phyloP scores from a whole-genome alignment of 2,113 vertebrate genomes.

The Tachycineta bicolor region DNA sequence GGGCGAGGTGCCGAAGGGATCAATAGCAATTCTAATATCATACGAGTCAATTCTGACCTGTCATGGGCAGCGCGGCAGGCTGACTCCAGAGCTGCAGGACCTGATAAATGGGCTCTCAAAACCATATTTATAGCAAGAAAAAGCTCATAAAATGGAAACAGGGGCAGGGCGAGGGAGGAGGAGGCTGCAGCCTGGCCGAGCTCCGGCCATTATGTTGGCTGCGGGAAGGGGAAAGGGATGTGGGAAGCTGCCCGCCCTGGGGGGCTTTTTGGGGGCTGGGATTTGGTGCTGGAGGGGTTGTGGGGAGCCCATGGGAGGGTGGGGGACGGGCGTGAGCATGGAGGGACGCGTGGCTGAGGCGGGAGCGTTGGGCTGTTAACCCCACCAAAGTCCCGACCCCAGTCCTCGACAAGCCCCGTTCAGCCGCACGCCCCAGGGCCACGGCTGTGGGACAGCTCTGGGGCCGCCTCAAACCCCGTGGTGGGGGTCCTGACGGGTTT shows the following conservation, averaged over 20 bases:
- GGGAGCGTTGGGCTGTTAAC: background rate
- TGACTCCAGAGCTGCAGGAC: slow-evolving; percentile 55
- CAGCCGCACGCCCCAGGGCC: fast-evolving
- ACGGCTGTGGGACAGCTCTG: background rate
- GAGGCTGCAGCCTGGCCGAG: background rate
- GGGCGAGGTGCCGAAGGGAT: slow-evolving; percentile 67
- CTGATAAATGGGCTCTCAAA: slow-evolving; percentile 71
- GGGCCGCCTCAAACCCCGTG: fast-evolving
- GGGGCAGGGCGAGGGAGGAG: background rate
- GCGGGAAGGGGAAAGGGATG: background rate
- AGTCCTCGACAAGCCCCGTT: background rate
- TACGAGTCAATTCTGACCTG: slow-evolving; percentile 72
- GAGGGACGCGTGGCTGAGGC: fast-evolving
- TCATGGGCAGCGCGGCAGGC: slow-evolving; percentile 54
- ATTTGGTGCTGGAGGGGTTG: background rate
- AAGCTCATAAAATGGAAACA: slow-evolving; percentile 60
- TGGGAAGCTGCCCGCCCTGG: background rate
- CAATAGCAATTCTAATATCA: slow-evolving; percentile 74
- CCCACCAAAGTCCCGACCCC: background rate
- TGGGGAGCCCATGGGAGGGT: background rate
- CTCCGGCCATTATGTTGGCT: background rate
- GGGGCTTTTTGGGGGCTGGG: background rate
- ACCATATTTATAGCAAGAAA: slow-evolving; percentile 68
- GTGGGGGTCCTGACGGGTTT: background rate
- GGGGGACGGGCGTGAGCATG: background rate